These are phyloP conservation scores for Hestina assimilis DNA, from an alignment of 1,140 invertebrate genomes.

Conservation along the genomic window DNA sequence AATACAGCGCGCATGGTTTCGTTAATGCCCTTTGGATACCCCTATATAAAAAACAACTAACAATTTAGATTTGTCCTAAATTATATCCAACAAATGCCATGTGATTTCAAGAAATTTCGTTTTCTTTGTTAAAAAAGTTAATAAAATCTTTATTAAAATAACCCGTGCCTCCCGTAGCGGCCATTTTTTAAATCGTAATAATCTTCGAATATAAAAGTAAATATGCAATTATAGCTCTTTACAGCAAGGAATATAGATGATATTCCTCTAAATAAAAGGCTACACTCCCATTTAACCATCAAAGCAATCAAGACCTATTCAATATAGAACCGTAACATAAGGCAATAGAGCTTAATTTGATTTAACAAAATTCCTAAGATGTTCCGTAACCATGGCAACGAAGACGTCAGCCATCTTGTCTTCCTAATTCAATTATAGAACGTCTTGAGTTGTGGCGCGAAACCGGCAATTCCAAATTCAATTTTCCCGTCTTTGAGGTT, in stretches of 20 bases:
- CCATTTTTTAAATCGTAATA: slow-evolving; percentile 2
- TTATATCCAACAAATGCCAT: too few relatives aligned
- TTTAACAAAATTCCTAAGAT: slow-evolving; percentile 35
- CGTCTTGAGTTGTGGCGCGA: slow-evolving; percentile 65
- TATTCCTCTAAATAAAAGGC: slow-evolving; percentile 8
- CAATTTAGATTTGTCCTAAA: too few relatives aligned
- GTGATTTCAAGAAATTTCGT: too few relatives aligned
- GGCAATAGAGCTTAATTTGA: slow-evolving; percentile 32
- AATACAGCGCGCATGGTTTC: too few relatives aligned
- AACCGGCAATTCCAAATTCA: slow-evolving; percentile 52
- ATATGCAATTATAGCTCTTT: slow-evolving; percentile 16
- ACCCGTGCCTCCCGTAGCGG: neutral
- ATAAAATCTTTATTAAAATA: too few relatives aligned
- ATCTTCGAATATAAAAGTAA: neutral
- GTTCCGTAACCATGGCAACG: slow-evolving; percentile 52
- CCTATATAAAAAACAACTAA: too few relatives aligned
- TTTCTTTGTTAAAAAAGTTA: too few relatives aligned
- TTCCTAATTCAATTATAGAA: slow-evolving; percentile 54
- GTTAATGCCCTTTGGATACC: too few relatives aligned
- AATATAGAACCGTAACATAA: slow-evolving; percentile 30
- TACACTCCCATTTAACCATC: slow-evolving; percentile 15
- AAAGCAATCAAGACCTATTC: slow-evolving; percentile 6
- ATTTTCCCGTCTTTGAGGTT: slow-evolving; percentile 63
- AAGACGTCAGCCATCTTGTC: slow-evolving; percentile 62
- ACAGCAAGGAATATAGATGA: slow-evolving; percentile 15